Evolutionary conservation across 1,140 invertebrate species (phyloP).

Genomic region (Ceratina australensis): DNA sequence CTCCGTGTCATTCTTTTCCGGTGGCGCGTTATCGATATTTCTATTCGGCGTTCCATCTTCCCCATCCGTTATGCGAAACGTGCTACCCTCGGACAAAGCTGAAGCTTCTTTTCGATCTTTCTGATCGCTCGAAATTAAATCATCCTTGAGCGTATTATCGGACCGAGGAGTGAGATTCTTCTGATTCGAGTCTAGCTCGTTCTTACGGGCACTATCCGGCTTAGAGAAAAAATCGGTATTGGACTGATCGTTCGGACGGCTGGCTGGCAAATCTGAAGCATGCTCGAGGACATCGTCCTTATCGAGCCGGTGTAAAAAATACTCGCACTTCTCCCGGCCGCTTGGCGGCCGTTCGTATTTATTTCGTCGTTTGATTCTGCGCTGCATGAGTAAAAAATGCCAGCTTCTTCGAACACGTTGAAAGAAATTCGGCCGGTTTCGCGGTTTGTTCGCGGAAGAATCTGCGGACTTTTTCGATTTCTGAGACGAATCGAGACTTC

Average conservation of each 20-base stretch:
- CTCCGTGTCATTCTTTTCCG: not conserved
- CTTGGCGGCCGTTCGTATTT: slow-evolving; percentile 50
- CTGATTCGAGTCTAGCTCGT: not conserved
- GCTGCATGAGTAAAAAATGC: slow-evolving; percentile 68
- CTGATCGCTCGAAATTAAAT: not conserved
- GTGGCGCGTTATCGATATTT: not conserved
- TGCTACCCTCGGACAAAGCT: not conserved
- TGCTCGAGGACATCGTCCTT: slow-evolving; percentile 65
- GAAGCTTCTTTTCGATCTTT: not conserved
- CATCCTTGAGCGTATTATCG: not conserved
- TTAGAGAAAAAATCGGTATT: slow-evolving; percentile 25
- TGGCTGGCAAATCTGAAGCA: not conserved
- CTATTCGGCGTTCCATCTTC: not conserved
- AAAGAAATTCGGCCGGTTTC: slow-evolving; percentile 65
- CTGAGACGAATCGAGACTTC: slow-evolving; percentile 61
- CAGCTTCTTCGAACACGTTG: slow-evolving; percentile 67
- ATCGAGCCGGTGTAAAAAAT: slow-evolving; percentile 64
- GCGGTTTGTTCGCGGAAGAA: slow-evolving; percentile 48
- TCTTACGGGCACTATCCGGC: not conserved
- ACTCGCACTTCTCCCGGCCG: slow-evolving; percentile 68
- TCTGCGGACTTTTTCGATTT: slow-evolving; percentile 61
- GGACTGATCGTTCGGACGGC: slow-evolving; percentile 11
- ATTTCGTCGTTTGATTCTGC: slow-evolving; percentile 49
- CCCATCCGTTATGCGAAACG: not conserved
- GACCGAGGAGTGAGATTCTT: slow-evolving; percentile 18